Evolutionary conservation across 2,113 vertebrate genomes (phyloP).

Genomic region (Rhombomys opimus): DNA sequence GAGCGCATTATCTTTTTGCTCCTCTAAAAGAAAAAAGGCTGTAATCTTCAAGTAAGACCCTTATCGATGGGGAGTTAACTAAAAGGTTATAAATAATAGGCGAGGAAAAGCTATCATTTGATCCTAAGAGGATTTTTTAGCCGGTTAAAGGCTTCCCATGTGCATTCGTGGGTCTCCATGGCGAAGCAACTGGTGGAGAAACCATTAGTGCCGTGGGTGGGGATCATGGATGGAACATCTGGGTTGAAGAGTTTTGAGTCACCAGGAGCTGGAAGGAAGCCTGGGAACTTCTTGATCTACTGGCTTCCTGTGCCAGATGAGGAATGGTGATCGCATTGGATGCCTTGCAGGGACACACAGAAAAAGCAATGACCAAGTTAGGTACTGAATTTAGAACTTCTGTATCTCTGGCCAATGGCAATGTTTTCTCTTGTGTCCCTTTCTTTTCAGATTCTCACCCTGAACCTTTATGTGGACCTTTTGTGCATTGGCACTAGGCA

Average conservation of each 20-base stretch:
- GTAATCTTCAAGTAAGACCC: constrained; percentile 77
- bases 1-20: constrained; percentile 40
- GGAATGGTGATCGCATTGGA: not conserved
- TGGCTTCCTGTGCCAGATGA: not conserved
- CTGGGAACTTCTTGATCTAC: not conserved
- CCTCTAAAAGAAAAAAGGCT: not conserved
- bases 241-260: not conserved
- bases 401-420: not conserved
- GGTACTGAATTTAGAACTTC: not conserved
- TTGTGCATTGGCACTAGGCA: not conserved
- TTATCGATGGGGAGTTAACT: constrained; percentile 73
- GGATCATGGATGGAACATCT: not conserved
- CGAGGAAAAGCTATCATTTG: constrained; percentile 62
- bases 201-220: not conserved
- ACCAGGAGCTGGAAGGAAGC: not conserved
- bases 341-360: not conserved
- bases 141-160: not conserved
- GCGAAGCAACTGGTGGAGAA: not conserved
- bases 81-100: constrained; percentile 71
- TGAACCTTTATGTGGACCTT: not conserved
- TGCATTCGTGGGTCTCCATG: not conserved
- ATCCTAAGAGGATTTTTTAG: not conserved
- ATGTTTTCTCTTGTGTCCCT: not conserved
- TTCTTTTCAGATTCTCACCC: not conserved
- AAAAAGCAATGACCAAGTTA: not conserved